phyloP scores from a whole-genome alignment of 2,797 vertebrate species.

The Clarias fuscus region DNA sequence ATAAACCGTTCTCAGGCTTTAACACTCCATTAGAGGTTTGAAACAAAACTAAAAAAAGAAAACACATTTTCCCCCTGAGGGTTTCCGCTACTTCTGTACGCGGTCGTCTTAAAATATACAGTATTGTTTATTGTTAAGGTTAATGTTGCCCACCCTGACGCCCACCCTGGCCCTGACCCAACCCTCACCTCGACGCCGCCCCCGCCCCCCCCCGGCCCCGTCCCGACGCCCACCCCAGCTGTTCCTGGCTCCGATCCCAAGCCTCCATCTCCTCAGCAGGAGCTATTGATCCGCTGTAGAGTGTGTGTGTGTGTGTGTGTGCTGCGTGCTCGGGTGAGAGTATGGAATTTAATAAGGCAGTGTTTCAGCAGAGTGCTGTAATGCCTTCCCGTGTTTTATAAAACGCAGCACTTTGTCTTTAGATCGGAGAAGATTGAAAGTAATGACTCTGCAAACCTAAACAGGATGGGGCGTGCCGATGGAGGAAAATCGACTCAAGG shows the following conservation, averaged over 20 bases:
- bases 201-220: not conserved
- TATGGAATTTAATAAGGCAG: not conserved
- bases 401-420: not conserved
- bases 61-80: not conserved
- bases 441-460: not conserved
- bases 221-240: not conserved
- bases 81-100: not conserved
- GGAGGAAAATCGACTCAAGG: not conserved
- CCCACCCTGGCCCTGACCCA: not conserved
- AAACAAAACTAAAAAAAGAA: too few relatives aligned
- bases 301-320: too few relatives aligned
- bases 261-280: not conserved
- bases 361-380: not conserved
- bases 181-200: not conserved
- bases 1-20: not conserved
- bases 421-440: not conserved
- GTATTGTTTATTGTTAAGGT: not conserved
- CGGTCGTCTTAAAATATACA: not conserved
- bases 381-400: not conserved
- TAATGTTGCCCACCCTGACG: not conserved
- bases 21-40: not conserved
- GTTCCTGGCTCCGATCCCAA: not conserved
- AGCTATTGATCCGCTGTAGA: constrained; percentile 5
- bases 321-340: not conserved
- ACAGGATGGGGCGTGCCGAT: not conserved